Evolutionary conservation across 2,888 invertebrate species (phyloP), one percentile per base, ranked within the genome.

Genomic region (Aethes cnicana): DNA sequence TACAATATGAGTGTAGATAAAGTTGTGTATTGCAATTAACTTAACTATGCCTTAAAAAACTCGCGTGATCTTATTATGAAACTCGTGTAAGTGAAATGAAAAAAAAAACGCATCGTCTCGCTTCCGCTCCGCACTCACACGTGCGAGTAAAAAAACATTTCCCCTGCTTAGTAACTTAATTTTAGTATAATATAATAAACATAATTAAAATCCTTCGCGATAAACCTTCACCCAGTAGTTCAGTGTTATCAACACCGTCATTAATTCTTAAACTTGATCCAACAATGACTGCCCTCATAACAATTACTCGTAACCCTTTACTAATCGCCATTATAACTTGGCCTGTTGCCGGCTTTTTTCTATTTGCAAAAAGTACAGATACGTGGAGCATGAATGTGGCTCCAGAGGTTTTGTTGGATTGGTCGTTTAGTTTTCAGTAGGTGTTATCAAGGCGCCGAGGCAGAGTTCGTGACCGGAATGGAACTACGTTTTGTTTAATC

Each of bases 381-480:
- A 17, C n/a, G 36, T 16, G 20, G 50, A 36, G 8, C 21, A 9
- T 46, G 41, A 16, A 41, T 50, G 32, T 16, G 35, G 42, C 36
- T 26, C 11, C 32, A 47, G 43, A 20, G 58, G 28, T 61, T 59
- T 36, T 37, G 9, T 21, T 60, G 47, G 8, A 16, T 47, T 64
- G 66, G 68, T 46, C 43, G 55, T 56, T 59, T 56, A 58, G 63
- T 62, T 44, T 62, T 61, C 58, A 63, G 61, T 64, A 59, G 67
- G 56, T 66, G 68, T 69, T 74, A 74, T 74, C 72, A 64, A 70
- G 62, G 59, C 65, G 64, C 63, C 71, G 73, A 74, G 72, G 73
- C 63, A 66, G 49, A 61, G 71, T 66, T 68, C 73, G 72, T 76
- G 77, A 72, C 61, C 62, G 47, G 77, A 76, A 75, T 76, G 48